Evolutionary conservation across 2,888 invertebrate genomes (phyloP).

Genomic region (Trachelus troglodyta): DNA sequence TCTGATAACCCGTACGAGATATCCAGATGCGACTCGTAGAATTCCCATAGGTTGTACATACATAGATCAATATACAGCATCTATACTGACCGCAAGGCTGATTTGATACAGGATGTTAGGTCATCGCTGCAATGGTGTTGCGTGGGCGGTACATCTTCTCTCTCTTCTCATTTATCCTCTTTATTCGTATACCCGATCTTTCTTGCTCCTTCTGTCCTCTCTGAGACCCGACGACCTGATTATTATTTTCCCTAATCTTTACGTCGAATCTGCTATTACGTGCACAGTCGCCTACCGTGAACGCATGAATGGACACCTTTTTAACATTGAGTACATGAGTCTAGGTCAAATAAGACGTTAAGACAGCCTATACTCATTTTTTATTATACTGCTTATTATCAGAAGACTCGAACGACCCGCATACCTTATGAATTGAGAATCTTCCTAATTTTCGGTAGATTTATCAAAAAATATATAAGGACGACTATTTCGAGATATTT

Average conservation of each 20-base stretch:
- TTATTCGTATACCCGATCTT: neutral
- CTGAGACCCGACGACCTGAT: constrained; percentile 34
- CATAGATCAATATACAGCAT: neutral
- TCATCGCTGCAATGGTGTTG: constrained; percentile 27
- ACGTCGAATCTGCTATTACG: constrained; percentile 29
- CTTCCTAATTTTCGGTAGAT: no score
- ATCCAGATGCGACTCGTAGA: constrained; percentile 13
- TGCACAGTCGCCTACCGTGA: neutral
- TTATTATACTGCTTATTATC: neutral
- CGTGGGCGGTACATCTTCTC: constrained; percentile 3
- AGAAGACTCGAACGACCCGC: neutral
- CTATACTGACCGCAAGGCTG: neutral
- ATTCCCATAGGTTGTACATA: constrained; percentile 9
- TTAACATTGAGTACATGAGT: neutral
- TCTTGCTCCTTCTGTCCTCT: neutral
- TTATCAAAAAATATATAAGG: neutral
- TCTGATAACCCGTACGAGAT: constrained; percentile 16
- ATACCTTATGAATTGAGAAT: neutral
- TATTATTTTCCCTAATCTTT: constrained; percentile 38
- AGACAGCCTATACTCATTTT: neutral
- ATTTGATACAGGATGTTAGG: constrained; percentile 44
- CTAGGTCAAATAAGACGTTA: neutral
- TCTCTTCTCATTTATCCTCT: neutral
- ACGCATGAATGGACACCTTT: constrained; percentile 2
- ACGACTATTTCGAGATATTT: neutral